Evolutionary conservation across 2,888 invertebrate species (phyloP).

Genomic region (Amiota mariae): DNA sequence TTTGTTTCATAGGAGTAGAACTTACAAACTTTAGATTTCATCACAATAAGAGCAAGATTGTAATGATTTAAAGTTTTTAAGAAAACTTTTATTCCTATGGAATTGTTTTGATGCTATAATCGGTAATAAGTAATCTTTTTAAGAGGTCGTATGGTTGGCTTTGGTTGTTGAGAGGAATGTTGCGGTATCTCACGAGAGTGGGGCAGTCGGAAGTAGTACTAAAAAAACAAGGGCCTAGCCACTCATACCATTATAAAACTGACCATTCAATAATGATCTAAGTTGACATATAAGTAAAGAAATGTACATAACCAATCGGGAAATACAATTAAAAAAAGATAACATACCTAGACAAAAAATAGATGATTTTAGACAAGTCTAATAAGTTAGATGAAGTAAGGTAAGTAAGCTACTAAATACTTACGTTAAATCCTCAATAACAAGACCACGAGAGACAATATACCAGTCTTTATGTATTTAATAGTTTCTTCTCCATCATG

Average conservation of each 20-base stretch:
- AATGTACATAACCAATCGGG: too few species aligned
- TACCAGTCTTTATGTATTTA: conserved; percentile 3
- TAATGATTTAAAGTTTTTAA: neutral
- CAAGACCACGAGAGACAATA: conserved; percentile 85
- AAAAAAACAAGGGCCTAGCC: too few species aligned
- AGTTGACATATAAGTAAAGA: too few species aligned
- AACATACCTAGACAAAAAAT: conserved; percentile 75
- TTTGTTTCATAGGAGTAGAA: conserved; percentile 18
- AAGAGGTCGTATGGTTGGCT: too few species aligned
- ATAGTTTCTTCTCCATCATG: conserved; percentile 82
- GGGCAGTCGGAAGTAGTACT: too few species aligned
- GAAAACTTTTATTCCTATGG: neutral
- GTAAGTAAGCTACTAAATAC: conserved; percentile 10
- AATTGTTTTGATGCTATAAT: too few species aligned
- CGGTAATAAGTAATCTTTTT: too few species aligned
- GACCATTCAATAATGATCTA: too few species aligned
- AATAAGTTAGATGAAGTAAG: neutral
- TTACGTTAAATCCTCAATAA: conserved; percentile 87
- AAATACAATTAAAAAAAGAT: too few species aligned
- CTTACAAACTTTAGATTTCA: conserved; percentile 7
- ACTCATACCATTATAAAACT: too few species aligned
- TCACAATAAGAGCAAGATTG: neutral
- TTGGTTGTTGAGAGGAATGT: too few species aligned
- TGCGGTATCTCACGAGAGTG: too few species aligned
- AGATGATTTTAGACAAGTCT: neutral